Evolutionary conservation across 2,113 vertebrate species (phyloP).

Genomic region (Anguilla japonica): DNA sequence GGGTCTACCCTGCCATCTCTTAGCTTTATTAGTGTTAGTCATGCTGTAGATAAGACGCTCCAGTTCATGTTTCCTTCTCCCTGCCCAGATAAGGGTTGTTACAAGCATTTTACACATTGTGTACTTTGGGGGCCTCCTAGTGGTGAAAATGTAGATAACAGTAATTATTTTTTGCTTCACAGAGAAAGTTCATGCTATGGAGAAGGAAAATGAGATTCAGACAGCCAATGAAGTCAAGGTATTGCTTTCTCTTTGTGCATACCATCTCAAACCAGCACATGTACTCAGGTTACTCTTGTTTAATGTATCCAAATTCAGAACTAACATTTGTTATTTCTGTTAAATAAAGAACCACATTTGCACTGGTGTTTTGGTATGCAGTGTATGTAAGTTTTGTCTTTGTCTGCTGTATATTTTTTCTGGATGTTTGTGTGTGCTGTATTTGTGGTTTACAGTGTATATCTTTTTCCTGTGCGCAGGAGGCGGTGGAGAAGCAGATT

Average conservation of each 20-base stretch:
- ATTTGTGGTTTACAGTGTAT: background rate
- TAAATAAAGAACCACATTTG: too few relatives aligned
- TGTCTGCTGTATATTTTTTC: background rate
- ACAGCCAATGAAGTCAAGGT: conserved; percentile 96
- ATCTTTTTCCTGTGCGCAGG: conserved; percentile 64
- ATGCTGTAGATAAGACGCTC: too few relatives aligned
- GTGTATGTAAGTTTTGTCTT: too few relatives aligned
- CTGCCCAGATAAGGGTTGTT: background rate
- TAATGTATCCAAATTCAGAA: background rate
- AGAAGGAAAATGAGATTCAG: conserved; percentile 95
- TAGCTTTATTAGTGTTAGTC: too few relatives aligned
- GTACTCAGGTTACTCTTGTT: background rate
- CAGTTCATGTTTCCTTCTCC: background rate
- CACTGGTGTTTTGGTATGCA: too few relatives aligned
- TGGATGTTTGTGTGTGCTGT: background rate
- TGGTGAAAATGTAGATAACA: conserved; percentile 11
- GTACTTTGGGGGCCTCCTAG: conserved; percentile 8
- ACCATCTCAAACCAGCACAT: background rate
- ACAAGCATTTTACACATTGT: background rate
- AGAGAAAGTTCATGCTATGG: conserved; percentile 97
- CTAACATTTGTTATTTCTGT: background rate
- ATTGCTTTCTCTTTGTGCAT: background rate
- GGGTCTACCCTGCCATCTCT: background rate
- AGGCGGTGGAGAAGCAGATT: conserved; percentile 95
- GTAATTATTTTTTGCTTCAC: conserved; percentile 34